Conservation (phyloP, 2,113 vertebrate species). For the Bubalus kerabau region DNA sequence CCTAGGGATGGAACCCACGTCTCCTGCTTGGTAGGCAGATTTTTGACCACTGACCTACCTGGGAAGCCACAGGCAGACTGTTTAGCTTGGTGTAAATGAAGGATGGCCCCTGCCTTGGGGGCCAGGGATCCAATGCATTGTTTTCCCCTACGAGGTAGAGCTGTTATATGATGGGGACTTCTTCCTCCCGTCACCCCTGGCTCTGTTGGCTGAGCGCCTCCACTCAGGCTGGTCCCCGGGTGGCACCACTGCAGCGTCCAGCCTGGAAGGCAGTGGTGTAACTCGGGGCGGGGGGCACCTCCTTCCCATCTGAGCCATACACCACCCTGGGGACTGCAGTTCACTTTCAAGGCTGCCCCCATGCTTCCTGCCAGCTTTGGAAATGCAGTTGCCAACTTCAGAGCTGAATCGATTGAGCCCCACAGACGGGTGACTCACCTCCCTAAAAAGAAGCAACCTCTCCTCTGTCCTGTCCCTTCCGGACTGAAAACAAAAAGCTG, state of each 20-base stretch:
- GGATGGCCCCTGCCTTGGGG: background rate
- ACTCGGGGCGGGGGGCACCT: background rate
- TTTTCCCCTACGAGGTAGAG: fast-evolving
- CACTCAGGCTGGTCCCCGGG: background rate
- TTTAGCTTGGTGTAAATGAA: too few species aligned
- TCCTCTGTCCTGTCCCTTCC: background rate
- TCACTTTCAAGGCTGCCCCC: background rate
- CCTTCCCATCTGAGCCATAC: background rate
- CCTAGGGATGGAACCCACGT: background rate
- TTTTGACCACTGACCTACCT: background rate
- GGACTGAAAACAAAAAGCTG: background rate
- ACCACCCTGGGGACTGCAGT: background rate
- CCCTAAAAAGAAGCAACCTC: background rate
- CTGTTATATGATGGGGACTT: background rate
- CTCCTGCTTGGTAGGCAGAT: background rate
- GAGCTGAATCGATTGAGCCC: background rate
- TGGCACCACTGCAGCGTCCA: background rate
- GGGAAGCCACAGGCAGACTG: background rate
- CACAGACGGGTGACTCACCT: background rate
- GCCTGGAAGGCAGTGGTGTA: background rate
- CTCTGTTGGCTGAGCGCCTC: background rate
- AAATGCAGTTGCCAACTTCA: background rate
- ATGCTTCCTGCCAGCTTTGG: background rate
- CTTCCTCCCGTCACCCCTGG: background rate
- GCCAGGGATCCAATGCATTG: background rate